Percentiles rank a stretch among this genome's conserved stretches.
Evolutionary conservation across 35 echinoderm and acorn worm species (phyloP).

Genomic region (Ptychodera flava): DNA sequence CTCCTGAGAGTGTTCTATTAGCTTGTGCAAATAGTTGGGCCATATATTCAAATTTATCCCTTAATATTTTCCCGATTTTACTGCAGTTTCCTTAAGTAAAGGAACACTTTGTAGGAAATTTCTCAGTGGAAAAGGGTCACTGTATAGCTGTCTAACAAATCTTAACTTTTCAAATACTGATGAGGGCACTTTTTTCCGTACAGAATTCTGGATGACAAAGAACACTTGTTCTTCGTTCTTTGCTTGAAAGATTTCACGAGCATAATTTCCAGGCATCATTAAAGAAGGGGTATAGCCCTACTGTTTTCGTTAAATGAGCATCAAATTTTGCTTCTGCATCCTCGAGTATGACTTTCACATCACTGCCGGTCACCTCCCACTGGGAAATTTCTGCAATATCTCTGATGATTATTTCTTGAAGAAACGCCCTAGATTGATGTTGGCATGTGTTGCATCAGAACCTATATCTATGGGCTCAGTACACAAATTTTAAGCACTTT

Average conservation of each 20-base stretch:
- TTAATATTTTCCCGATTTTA: neutral
- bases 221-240: neutral
- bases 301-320: neutral
- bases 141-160: neutral
- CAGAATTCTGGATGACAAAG: neutral
- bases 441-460: neutral
- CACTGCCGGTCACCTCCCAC: neutral
- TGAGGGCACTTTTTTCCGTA: neutral
- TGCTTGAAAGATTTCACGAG: neutral
- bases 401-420: neutral
- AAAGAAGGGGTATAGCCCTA: neutral
- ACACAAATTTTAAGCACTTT: neutral
- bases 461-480: neutral
- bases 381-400: neutral
- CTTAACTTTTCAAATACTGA: neutral
- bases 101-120: neutral
- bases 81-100: neutral
- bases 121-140: neutral
- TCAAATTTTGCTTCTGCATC: neutral
- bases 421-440: neutral
- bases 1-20: slow-evolving; percentile 8
- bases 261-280: slow-evolving; percentile 14
- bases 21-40: slow-evolving; percentile 19
- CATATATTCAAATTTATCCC: slow-evolving; percentile 1
- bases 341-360: neutral